These are phyloP conservation scores for Triplophysa yarkandensis DNA, from an alignment of 2,797 vertebrate genomes.

Conservation along the genomic window DNA sequence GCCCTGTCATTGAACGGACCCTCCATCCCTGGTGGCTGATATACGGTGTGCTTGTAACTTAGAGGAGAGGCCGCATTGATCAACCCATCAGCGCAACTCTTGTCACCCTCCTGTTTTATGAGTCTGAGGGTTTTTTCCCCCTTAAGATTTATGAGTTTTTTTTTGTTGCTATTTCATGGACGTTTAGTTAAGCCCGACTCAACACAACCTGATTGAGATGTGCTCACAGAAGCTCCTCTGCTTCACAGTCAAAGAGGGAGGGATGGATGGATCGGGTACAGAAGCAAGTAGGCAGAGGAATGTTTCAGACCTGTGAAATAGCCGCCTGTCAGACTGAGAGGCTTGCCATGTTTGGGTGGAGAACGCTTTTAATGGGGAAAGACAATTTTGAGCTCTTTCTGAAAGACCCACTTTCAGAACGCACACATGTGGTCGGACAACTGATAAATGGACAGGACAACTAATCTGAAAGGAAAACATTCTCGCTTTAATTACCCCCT, in stretches of 20 bases:
- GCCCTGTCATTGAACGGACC: conserved; percentile 66
- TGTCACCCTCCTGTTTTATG: conserved; percentile 72
- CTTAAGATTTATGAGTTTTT: conserved; percentile 73
- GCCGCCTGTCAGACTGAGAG: conserved; percentile 47
- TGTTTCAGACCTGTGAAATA: conserved; percentile 54
- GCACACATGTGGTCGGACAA: conserved; percentile 38
- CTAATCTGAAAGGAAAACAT: conserved; percentile 53
- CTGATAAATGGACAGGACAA: conserved; percentile 52
- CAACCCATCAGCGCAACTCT: conserved; percentile 67
- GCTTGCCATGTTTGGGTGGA: conserved; percentile 50
- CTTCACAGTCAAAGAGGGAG: conserved; percentile 25
- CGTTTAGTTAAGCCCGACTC: conserved; percentile 57
- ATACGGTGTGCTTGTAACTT: conserved; percentile 56
- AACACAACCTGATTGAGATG: conserved; percentile 56
- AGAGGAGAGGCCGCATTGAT: conserved; percentile 53
- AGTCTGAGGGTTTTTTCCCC: conserved; percentile 63
- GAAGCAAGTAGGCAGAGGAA: conserved; percentile 41
- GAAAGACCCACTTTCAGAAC: conserved; percentile 49
- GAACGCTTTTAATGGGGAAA: conserved; percentile 53
- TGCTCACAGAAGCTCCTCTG: conserved; percentile 43
- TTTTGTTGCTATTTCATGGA: conserved; percentile 60
- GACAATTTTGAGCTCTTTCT: conserved; percentile 53
- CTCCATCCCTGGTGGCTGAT: conserved; percentile 59
- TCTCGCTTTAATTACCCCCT: conserved; percentile 50
- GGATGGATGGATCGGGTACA: conserved; percentile 27